Percentiles rank a stretch among this genome's conserved stretches.
These are phyloP conservation scores for Scaptomyza montana DNA, from an alignment of 1,140 invertebrate genomes.

Conservation along the genomic window DNA sequence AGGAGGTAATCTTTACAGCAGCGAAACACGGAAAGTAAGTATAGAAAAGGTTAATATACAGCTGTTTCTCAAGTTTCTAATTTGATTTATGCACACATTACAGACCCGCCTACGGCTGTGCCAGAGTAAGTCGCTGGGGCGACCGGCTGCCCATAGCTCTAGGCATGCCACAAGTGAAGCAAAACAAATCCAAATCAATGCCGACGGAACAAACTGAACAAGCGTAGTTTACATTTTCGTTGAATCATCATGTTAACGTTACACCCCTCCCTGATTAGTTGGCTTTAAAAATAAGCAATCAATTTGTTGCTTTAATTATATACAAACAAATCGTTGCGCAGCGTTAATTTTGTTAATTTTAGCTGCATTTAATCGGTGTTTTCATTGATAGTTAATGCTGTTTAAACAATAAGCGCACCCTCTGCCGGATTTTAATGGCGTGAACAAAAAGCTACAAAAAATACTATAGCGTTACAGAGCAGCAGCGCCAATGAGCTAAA, in stretches of 20 bases:
- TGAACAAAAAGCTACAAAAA: constrained; percentile 14
- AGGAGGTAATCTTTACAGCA: constrained; percentile 90
- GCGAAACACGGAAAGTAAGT: constrained; percentile 88
- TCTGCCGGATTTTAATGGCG: constrained; percentile 58
- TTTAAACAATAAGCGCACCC: constrained; percentile 59
- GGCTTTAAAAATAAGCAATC: constrained; percentile 49
- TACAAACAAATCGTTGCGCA: constrained; percentile 71
- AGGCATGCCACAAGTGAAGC: constrained; percentile 46
- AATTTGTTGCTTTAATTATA: constrained; percentile 75
- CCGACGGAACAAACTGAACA: constrained; percentile 17
- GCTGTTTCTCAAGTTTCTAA: background rate
- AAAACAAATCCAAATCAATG: constrained; percentile 17
- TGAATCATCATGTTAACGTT: constrained; percentile 32
- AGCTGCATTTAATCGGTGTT: constrained; percentile 66
- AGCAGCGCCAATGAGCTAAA: constrained; percentile 13
- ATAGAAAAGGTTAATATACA: background rate
- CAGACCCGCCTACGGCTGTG: constrained; percentile 88
- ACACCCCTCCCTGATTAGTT: constrained; percentile 31
- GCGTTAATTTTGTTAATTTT: constrained; percentile 68
- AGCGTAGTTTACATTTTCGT: constrained; percentile 43
- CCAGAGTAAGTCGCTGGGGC: constrained; percentile 89
- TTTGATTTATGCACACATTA: constrained; percentile 28
- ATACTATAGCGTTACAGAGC: constrained; percentile 34
- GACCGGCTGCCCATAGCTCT: constrained; percentile 88
- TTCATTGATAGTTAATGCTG: constrained; percentile 65